Percentiles rank a stretch among this genome's conserved stretches.
phyloP scores from a whole-genome alignment of 2,888 invertebrate genomes.

The Lasioglossum figueresi region DNA sequence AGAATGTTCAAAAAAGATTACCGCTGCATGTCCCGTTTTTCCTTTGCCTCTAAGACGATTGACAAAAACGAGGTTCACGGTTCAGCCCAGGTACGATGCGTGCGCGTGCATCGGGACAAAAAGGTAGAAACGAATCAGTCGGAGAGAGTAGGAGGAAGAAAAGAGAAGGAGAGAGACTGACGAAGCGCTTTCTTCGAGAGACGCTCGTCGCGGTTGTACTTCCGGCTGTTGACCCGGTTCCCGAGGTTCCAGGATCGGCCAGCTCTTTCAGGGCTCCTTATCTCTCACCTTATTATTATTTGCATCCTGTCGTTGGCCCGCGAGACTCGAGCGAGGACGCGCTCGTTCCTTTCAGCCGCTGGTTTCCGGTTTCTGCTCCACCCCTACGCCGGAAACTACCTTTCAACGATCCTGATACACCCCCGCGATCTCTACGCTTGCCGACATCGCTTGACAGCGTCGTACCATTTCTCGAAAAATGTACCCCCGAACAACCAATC shows the following conservation, averaged over 20 bases:
- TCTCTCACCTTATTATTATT: conserved; percentile 62
- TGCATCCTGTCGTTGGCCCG: conserved; percentile 49
- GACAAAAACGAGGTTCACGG: conserved; percentile 8
- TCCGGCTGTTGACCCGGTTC: conserved; percentile 74
- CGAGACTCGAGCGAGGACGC: conserved; percentile 11
- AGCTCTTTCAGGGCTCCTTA: conserved; percentile 53
- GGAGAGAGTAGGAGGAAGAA: conserved; percentile 41
- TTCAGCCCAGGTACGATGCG: not conserved
- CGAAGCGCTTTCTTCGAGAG: conserved; percentile 53
- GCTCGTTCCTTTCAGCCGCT: not conserved
- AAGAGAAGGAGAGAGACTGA: not conserved
- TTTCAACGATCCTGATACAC: not conserved
- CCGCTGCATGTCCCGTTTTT: conserved; percentile 15
- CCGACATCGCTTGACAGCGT: not conserved
- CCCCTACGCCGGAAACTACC: not conserved
- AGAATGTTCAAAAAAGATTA: not conserved
- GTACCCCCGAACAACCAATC: not conserved
- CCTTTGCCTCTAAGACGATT: not conserved
- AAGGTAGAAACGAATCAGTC: conserved; percentile 31
- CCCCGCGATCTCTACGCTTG: not conserved
- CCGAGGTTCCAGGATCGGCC: conserved; percentile 68
- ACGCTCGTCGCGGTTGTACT: conserved; percentile 57
- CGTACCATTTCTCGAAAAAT: not conserved
- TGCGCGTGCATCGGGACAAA: conserved; percentile 28
- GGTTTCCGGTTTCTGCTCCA: not conserved